Evolutionary conservation across 2,113 vertebrate species (phyloP).

Genomic region (Bambusicola thoracicus): DNA sequence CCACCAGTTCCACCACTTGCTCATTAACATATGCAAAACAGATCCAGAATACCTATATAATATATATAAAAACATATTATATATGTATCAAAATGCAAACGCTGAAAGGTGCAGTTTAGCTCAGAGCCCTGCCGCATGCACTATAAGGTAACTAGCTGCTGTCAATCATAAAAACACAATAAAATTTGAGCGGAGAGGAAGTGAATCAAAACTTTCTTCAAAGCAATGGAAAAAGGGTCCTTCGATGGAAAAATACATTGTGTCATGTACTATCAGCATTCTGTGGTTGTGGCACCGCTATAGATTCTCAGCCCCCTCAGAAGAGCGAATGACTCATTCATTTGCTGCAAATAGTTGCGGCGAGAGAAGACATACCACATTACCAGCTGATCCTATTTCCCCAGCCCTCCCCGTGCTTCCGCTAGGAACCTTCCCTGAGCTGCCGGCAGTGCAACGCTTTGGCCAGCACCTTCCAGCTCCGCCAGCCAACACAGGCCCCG

Average conservation of each 20-base stretch:
- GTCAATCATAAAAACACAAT: constrained; percentile 51
- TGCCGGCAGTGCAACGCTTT: neutral
- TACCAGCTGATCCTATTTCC: constrained; percentile 89
- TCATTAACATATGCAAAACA: constrained; percentile 72
- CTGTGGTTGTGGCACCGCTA: constrained; percentile 56
- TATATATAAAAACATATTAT: constrained; percentile 74
- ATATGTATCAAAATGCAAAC: constrained; percentile 72
- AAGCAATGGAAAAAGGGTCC: constrained; percentile 17
- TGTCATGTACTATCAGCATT: constrained; percentile 49
- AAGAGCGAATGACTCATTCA: constrained; percentile 69
- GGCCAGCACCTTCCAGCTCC: constrained; percentile 40
- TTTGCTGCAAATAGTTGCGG: constrained; percentile 77
- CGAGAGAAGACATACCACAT: constrained; percentile 82
- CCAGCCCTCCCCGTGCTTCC: constrained; percentile 70
- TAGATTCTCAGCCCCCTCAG: constrained; percentile 60
- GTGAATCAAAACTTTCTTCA: constrained; percentile 46
- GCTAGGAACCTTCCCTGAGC: constrained; percentile 10
- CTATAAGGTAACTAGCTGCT: constrained; percentile 62
- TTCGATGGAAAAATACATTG: constrained; percentile 43
- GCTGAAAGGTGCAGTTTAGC: constrained; percentile 55
- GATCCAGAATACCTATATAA: constrained; percentile 72
- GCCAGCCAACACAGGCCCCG: neutral
- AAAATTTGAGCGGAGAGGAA: constrained; percentile 48
- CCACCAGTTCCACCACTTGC: constrained; percentile 58
- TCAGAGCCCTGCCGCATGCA: constrained; percentile 53